phyloP scores from a whole-genome alignment of 2,888 invertebrate genomes.

The Lasioglossum zephyrum region DNA sequence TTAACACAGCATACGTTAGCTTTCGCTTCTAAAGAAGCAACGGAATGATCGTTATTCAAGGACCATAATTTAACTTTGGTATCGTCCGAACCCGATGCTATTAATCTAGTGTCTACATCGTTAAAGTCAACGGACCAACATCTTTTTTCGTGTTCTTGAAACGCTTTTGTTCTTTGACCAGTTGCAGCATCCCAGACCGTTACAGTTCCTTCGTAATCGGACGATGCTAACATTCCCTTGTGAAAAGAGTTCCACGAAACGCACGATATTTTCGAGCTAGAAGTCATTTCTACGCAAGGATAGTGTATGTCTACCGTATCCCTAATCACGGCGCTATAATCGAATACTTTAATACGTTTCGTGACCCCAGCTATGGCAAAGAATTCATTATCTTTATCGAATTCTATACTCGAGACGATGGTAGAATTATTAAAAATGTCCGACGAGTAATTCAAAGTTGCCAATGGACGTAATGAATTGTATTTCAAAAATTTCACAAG shows the following conservation, averaged over 20 bases:
- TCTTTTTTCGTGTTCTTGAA: conserved; percentile 96
- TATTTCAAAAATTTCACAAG: conserved; percentile 94
- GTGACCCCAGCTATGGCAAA: conserved; percentile 98
- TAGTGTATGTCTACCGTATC: conserved; percentile 96
- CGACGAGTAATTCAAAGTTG: conserved; percentile 95
- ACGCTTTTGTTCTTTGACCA: conserved; percentile 90
- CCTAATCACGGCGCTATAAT: conserved; percentile 93
- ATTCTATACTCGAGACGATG: conserved; percentile 96
- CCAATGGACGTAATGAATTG: conserved; percentile 91
- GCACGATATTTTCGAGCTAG: conserved; percentile 96
- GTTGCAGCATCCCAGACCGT: conserved; percentile 96
- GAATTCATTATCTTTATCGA: conserved; percentile 97
- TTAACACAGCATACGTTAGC: conserved; percentile 98
- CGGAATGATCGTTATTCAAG: conserved; percentile 93
- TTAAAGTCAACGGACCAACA: conserved; percentile 99
- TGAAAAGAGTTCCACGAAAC: conserved; percentile 97
- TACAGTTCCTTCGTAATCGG: conserved; percentile 97
- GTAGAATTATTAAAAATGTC: conserved; percentile 95
- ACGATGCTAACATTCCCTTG: conserved; percentile 94
- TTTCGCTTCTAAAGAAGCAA: conserved; percentile 95
- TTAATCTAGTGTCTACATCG: conserved; percentile 93
- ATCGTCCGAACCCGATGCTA: conserved; percentile 97
- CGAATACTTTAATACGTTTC: conserved; percentile 96
- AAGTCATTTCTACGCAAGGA: conserved; percentile 95
- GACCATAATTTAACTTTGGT: conserved; percentile 97